These are phyloP conservation scores for Entomobrya multifasciata DNA, from an alignment of 2,888 invertebrate species.

Conservation along the genomic window DNA sequence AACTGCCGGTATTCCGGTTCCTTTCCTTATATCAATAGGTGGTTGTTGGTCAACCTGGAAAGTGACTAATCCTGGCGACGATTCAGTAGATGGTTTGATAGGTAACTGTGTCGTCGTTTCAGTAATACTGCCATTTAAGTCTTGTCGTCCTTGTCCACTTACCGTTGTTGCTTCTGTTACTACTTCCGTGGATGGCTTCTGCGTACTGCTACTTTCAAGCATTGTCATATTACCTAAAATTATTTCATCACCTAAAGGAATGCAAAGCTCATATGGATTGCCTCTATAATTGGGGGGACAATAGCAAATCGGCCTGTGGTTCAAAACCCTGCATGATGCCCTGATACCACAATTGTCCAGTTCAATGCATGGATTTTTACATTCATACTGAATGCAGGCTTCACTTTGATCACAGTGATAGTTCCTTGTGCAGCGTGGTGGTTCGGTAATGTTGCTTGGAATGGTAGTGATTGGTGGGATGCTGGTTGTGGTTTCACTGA, in stretches of 20 bases:
- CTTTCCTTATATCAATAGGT: background rate
- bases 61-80: conserved; percentile 31
- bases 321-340: conserved; percentile 86
- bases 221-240: conserved; percentile 55
- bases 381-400: conserved; percentile 91
- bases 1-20: background rate
- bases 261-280: conserved; percentile 80
- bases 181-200: background rate
- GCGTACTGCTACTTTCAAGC: background rate
- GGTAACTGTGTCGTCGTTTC: conserved; percentile 15
- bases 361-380: conserved; percentile 89
- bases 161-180: conserved; percentile 31
- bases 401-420: conserved; percentile 93
- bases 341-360: conserved; percentile 89
- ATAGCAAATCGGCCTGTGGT: conserved; percentile 84
- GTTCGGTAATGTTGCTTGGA: conserved; percentile 74
- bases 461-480: conserved; percentile 86
- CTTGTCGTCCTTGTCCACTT: conserved; percentile 32
- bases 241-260: conserved; percentile 83
- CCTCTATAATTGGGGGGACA: conserved; percentile 83
- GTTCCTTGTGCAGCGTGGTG: conserved; percentile 82
- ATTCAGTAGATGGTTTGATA: conserved; percentile 8
- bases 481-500: conserved; percentile 88
- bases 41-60: background rate
- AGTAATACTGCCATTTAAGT: conserved; percentile 40